Percentiles rank a stretch among this genome's conserved stretches.
These are phyloP conservation scores for Lymantria dispar DNA, from an alignment of 2,888 invertebrate genomes.

Conservation along the genomic window DNA sequence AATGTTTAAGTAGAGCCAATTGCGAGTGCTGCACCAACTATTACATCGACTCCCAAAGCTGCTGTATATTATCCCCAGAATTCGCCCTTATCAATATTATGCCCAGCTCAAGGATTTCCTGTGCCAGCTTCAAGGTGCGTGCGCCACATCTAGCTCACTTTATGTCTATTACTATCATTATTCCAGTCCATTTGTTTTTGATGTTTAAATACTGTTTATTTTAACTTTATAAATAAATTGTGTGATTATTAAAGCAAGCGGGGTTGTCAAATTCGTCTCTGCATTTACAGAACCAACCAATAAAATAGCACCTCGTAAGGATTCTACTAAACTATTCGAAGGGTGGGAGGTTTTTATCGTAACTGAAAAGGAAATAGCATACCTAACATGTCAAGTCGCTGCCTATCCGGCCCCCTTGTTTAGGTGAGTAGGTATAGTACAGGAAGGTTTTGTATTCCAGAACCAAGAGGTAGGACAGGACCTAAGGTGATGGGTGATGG, in stretches of 20 bases:
- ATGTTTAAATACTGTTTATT: background rate
- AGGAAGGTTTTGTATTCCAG: constrained; percentile 75
- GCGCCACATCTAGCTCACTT: constrained; percentile 39
- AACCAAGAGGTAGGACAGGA: constrained; percentile 87
- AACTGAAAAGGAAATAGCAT: constrained; percentile 73
- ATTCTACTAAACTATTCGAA: constrained; percentile 79
- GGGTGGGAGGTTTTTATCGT: constrained; percentile 85
- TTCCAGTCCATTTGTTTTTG: background rate
- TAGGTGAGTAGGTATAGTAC: constrained; percentile 83
- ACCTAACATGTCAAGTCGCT: constrained; percentile 86
- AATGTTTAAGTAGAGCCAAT: constrained; percentile 66
- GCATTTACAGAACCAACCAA: constrained; percentile 86
- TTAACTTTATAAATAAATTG: background rate
- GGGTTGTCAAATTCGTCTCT: constrained; percentile 43
- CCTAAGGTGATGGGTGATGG: constrained; percentile 85
- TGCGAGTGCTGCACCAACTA: constrained; percentile 73
- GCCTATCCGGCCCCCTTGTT: constrained; percentile 86
- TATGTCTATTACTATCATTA: background rate
- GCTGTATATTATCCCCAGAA: constrained; percentile 60
- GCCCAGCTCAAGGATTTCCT: constrained; percentile 82
- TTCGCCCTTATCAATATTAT: constrained; percentile 67
- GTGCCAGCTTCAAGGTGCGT: constrained; percentile 86
- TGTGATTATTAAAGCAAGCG: background rate
- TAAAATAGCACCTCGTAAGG: constrained; percentile 84
- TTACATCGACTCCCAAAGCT: constrained; percentile 76